phyloP scores from a whole-genome alignment of 1,140 invertebrate species.

The Brachionus koreanus region DNA sequence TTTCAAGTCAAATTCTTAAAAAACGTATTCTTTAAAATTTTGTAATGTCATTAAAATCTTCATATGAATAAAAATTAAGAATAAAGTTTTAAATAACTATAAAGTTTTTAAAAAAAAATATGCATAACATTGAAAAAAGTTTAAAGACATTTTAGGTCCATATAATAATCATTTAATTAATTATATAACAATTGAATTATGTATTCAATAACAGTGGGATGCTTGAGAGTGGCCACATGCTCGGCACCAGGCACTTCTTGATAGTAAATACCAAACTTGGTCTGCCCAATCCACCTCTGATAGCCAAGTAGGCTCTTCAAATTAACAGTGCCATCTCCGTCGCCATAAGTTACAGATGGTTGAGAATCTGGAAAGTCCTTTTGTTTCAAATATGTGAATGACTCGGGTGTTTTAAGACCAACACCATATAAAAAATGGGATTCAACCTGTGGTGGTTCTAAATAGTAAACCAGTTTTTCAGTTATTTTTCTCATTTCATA shows the following conservation, averaged over 20 bases:
- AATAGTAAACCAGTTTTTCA: conserved; percentile 63
- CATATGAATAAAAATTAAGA: not conserved
- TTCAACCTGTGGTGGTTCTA: conserved; percentile 78
- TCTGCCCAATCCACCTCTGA: conserved; percentile 66
- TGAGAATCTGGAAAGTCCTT: conserved; percentile 65
- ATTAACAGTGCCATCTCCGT: conserved; percentile 95
- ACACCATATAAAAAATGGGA: conserved; percentile 81
- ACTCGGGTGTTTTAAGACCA: conserved; percentile 70
- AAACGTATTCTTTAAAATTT: too few species aligned
- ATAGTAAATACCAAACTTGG: conserved; percentile 67
- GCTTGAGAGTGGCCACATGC: conserved; percentile 65
- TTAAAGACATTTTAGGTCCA: not conserved
- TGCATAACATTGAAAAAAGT: not conserved
- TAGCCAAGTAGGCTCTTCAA: conserved; percentile 75
- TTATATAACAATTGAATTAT: conserved; percentile 27
- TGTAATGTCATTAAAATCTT: too few species aligned
- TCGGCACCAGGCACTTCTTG: conserved; percentile 66
- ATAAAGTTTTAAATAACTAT: not conserved
- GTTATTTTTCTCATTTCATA: conserved; percentile 87
- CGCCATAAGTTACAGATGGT: conserved; percentile 71
- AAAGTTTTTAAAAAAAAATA: conserved; percentile 5
- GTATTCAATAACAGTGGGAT: conserved; percentile 39
- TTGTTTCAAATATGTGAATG: conserved; percentile 47
- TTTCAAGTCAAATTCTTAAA: too few species aligned
- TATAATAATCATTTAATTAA: not conserved